These are phyloP conservation scores for Leucoraja erinaceus DNA, from an alignment of 2,113 vertebrate genomes.

Conservation along the genomic window DNA sequence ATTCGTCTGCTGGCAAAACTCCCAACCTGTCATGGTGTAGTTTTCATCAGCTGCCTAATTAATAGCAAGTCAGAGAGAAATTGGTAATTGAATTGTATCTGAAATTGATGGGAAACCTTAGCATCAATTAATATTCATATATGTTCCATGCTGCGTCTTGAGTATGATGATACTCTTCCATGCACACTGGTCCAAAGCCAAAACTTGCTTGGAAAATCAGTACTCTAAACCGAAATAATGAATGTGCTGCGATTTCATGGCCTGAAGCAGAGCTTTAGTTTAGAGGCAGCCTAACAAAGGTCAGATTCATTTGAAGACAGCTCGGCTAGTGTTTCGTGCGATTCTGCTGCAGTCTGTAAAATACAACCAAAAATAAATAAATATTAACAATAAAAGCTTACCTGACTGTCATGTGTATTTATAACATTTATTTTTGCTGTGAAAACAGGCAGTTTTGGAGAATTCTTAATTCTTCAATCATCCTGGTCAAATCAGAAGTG, in stretches of 20 bases:
- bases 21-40: neutral
- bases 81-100: neutral
- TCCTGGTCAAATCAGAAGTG: neutral
- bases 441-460: neutral
- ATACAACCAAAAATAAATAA: neutral
- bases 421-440: neutral
- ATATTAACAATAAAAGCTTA: neutral
- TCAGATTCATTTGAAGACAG: slow-evolving; percentile 2
- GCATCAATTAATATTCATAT: neutral
- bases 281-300: neutral
- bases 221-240: neutral
- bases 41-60: neutral
- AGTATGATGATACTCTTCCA: neutral
- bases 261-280: neutral
- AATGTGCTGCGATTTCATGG: neutral
- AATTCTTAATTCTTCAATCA: neutral
- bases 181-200: neutral
- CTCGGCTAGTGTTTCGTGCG: neutral
- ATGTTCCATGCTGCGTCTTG: too few species aligned
- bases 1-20: neutral
- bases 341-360: neutral
- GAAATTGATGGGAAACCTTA: neutral
- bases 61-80: neutral
- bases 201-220: neutral
- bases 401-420: neutral